A percentile compares a stretch with the other conserved stretches of the same genome.
phyloP scores from a whole-genome alignment of 2,797 vertebrate genomes.

The Xenops minutus region DNA sequence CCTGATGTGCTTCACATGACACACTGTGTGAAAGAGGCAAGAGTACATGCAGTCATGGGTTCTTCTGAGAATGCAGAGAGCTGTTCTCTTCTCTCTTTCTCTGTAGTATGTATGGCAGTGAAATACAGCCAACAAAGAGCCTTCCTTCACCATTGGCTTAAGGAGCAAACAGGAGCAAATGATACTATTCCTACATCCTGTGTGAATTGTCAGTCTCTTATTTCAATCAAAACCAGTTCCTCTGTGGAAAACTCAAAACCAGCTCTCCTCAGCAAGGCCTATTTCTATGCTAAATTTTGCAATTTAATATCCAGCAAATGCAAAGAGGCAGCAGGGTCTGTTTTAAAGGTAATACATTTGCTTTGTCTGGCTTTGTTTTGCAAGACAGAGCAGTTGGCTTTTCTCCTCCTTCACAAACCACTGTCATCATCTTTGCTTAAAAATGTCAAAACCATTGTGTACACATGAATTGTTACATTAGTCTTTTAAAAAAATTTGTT shows the following conservation, averaged over 20 bases:
- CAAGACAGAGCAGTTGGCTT: neutral
- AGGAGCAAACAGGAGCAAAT: slow-evolving; percentile 3
- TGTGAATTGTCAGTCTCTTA: neutral
- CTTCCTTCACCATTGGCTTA: neutral
- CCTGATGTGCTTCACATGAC: neutral
- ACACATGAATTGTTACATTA: neutral
- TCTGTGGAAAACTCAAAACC: neutral
- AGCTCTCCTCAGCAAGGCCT: neutral
- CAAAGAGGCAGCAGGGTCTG: neutral
- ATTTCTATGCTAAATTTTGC: neutral
- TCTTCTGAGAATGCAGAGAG: neutral
- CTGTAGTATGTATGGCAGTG: neutral
- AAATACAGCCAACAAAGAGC: neutral
- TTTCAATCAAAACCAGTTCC: slow-evolving; percentile 20
- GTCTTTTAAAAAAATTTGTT: neutral
- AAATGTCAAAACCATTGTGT: neutral
- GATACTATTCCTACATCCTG: neutral
- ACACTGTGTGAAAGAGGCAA: neutral
- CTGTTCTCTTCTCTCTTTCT: neutral
- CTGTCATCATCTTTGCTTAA: neutral
- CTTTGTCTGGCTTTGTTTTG: slow-evolving; percentile 15
- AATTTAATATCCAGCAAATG: neutral
- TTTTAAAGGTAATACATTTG: neutral
- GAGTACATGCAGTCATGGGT: neutral
- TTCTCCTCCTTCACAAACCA: neutral